Conservation (phyloP, 2,888 invertebrate genomes). For the Sycophila texana region DNA sequence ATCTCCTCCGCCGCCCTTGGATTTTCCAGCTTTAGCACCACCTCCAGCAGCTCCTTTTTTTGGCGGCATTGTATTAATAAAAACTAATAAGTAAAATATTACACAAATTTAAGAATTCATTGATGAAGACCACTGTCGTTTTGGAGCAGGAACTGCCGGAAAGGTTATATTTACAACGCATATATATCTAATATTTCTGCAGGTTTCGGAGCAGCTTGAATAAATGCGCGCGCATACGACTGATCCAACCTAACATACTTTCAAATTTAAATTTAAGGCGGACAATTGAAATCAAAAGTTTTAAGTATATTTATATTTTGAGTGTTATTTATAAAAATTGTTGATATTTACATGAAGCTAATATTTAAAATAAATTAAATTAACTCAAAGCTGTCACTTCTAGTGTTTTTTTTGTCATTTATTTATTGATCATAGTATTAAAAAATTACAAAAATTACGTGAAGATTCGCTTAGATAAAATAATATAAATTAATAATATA, state of each 20-base stretch:
- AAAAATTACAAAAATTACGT: too few species aligned
- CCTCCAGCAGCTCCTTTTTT: slow-evolving; percentile 81
- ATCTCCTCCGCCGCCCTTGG: slow-evolving; percentile 76
- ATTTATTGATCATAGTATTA: too few species aligned
- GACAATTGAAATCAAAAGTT: too few species aligned
- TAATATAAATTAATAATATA: too few species aligned
- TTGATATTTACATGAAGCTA: too few species aligned
- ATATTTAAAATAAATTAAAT: too few species aligned
- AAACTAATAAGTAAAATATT: slow-evolving; percentile 16
- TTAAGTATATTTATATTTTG: too few species aligned
- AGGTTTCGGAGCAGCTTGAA: neutral
- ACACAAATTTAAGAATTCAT: neutral
- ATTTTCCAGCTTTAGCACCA: slow-evolving; percentile 73
- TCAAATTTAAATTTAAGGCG: neutral
- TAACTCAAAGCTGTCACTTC: too few species aligned
- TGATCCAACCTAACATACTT: neutral
- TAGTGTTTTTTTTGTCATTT: too few species aligned
- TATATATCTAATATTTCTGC: neutral
- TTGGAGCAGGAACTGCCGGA: neutral
- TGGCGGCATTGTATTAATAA: slow-evolving; percentile 81
- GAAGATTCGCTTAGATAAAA: too few species aligned
- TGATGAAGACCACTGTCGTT: too few species aligned
- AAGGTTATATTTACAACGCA: slow-evolving; percentile 27
- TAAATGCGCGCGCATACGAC: neutral
- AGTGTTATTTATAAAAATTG: too few species aligned